Evolutionary conservation across 2,113 vertebrate genomes (phyloP).

Genomic region (Paracanthobrama guichenoti): DNA sequence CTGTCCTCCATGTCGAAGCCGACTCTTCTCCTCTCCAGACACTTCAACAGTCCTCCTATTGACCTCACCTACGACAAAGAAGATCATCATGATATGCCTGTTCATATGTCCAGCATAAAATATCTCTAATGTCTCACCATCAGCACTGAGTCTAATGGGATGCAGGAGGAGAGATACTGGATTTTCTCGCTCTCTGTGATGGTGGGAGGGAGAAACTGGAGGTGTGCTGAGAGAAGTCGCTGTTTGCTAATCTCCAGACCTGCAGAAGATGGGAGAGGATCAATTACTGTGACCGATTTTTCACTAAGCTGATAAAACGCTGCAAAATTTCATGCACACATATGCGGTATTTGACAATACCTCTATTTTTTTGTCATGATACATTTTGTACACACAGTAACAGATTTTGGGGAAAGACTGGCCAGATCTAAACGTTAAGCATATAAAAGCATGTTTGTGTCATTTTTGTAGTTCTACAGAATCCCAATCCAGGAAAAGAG

Average conservation of each 20-base stretch:
- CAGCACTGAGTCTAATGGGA: constrained; percentile 87
- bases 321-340: not conserved
- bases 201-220: constrained; percentile 83
- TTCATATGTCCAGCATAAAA: not conserved
- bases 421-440: not conserved
- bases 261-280: constrained; percentile 51
- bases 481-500: not conserved
- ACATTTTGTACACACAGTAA: not conserved
- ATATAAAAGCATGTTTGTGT: not conserved
- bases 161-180: constrained; percentile 87
- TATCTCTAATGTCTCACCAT: constrained; percentile 70
- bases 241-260: constrained; percentile 90
- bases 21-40: constrained; percentile 88
- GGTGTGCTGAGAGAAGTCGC: constrained; percentile 85
- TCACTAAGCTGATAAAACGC: not conserved
- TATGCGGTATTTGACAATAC: not conserved
- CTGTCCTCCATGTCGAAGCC: constrained; percentile 91
- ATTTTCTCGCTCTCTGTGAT: constrained; percentile 85
- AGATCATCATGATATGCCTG: not conserved
- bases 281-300: not conserved
- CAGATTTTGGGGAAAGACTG: not conserved
- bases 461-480: not conserved
- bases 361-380: not conserved
- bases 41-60: constrained; percentile 90
- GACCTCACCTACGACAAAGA: constrained; percentile 77